Percentiles rank a stretch among this genome's conserved stretches.
These are phyloP conservation scores for Agapornis canus DNA, from an alignment of 2,797 vertebrate species.

Conservation along the genomic window DNA sequence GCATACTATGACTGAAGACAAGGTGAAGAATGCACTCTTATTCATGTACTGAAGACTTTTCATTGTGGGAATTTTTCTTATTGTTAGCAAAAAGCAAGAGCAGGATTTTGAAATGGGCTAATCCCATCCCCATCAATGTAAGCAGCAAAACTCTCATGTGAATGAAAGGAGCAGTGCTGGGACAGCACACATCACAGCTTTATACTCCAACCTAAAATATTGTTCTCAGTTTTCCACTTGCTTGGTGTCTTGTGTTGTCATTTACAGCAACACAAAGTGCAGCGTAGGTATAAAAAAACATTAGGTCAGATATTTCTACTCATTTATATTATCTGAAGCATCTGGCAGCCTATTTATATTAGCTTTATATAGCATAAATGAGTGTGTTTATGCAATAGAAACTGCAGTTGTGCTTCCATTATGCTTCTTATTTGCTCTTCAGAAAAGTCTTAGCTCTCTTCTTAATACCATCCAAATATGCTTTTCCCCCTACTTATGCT, in stretches of 20 bases:
- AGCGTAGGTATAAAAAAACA: neutral
- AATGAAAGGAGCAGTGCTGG: neutral
- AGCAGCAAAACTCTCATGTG: neutral
- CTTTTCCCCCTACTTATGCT: neutral
- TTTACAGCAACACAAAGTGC: neutral
- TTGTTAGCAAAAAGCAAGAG: neutral
- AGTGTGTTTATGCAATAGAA: neutral
- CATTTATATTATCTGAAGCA: neutral
- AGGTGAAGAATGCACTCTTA: neutral
- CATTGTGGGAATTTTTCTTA: neutral
- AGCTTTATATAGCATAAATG: neutral
- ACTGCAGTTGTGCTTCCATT: neutral
- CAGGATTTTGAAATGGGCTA: neutral
- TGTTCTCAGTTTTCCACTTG: neutral
- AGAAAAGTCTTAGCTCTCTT: neutral
- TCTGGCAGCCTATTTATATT: neutral
- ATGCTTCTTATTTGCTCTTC: neutral
- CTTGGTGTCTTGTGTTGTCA: neutral
- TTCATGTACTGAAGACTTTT: neutral
- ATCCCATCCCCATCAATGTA: neutral
- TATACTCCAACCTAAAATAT: neutral
- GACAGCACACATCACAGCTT: neutral
- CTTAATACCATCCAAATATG: neutral
- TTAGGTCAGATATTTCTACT: neutral
- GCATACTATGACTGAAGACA: neutral